Conservation (phyloP, 2,113 vertebrate species). For the Dissostichus mawsoni region DNA sequence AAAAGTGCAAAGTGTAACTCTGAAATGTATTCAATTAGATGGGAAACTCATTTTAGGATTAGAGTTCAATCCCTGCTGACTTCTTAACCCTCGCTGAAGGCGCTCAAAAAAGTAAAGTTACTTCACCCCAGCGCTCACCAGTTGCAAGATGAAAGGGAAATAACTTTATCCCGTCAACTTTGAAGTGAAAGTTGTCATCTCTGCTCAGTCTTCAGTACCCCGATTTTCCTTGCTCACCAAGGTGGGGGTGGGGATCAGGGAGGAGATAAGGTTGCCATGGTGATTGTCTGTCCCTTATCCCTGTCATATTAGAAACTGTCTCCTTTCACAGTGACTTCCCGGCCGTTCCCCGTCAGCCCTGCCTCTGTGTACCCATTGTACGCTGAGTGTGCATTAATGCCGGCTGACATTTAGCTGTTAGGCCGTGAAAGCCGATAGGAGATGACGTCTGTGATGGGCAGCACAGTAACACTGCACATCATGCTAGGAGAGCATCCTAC, state of each 20-base stretch:
- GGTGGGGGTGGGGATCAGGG: neutral
- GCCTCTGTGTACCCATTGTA: conserved; percentile 23
- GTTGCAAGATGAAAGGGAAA: conserved; percentile 78
- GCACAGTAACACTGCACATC: conserved; percentile 7
- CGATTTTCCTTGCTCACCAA: conserved; percentile 32
- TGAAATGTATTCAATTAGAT: conserved; percentile 57
- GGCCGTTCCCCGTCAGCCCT: conserved; percentile 36
- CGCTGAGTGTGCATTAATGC: conserved; percentile 63
- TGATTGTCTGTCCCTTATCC: conserved; percentile 42
- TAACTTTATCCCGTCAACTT: conserved; percentile 78
- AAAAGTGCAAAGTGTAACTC: conserved; percentile 13
- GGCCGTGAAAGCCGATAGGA: conserved; percentile 40
- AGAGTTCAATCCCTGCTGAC: conserved; percentile 68
- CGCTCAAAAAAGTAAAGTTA: conserved; percentile 66
- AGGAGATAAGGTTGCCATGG: conserved; percentile 62
- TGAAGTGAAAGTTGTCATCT: conserved; percentile 81
- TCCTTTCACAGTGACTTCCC: conserved; percentile 37
- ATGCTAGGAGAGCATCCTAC: neutral
- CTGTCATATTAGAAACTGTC: conserved; percentile 53
- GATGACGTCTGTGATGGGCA: conserved; percentile 46
- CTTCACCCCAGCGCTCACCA: conserved; percentile 61
- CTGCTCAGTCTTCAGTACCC: conserved; percentile 64
- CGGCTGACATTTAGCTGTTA: conserved; percentile 65
- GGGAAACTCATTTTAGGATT: conserved; percentile 58
- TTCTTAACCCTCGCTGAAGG: conserved; percentile 60